Evolutionary conservation across 2,888 invertebrate genomes (phyloP), one percentile per base, ranked within the genome.

Genomic region (Lobophora halterata): DNA sequence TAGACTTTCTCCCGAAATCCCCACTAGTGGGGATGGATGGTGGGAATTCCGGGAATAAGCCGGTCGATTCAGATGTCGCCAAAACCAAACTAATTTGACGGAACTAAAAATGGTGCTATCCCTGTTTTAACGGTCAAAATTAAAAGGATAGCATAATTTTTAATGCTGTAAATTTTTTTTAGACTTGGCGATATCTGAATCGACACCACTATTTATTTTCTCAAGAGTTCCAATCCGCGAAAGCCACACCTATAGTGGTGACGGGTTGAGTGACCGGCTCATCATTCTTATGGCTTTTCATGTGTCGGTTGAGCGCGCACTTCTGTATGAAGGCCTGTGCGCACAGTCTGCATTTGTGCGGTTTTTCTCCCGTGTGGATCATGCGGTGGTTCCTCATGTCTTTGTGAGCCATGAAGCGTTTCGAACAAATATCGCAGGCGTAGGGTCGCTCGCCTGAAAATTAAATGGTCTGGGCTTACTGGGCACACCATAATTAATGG

Each of bases 251-350:
- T 18, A 41, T 27, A 14, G 37, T 11, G 5, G 27, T 25, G 7
- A 39, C n/a, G 5, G 34, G 21, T 26, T 17, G 30, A 8, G 8
- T 19, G 12, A 29, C 7, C 1, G 54, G 51, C 2, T 26, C 53
- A 1, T 61, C 60, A 8, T 58, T 54, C 47, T 71, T 66, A 5
- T 69, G 68, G 3, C 65, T 65, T 77, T 96, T 95, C 96, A 97
- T 96, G 77, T 97, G 97, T 59, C 97, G 93, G 14, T 97, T 97
- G 6, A 97, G 88, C 56, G 97, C 97, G 82, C 97, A 97, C 55
- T 96, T 91, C 79, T 95, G 95, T 73, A 97, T 97, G 78, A 97
- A 97, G 0, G 96, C 96, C 75, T 95, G 97, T 65, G 93, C 93
- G 77, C 97, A 97, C 26, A 97, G 91, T 35, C 88, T 89, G 71